phyloP scores from a whole-genome alignment of 2,888 invertebrate genomes.

The Pheosia tremula region DNA sequence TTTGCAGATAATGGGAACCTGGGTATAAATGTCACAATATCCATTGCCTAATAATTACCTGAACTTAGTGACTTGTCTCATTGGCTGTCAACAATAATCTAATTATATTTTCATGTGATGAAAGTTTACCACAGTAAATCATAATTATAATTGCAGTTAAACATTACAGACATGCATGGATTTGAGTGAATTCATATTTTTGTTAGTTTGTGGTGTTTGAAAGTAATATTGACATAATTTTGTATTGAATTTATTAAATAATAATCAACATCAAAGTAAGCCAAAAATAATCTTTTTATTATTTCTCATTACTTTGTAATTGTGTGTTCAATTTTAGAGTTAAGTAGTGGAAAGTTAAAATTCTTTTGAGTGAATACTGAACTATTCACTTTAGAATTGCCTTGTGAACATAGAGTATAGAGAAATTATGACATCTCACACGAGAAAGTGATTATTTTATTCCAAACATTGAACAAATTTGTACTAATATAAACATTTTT shows the following conservation, averaged over 20 bases:
- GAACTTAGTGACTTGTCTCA: constrained; percentile 37
- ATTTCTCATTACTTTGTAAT: constrained; percentile 63
- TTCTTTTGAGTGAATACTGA: constrained; percentile 53
- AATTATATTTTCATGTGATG: constrained; percentile 54
- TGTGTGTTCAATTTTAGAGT: constrained; percentile 77
- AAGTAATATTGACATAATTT: constrained; percentile 50
- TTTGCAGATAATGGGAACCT: constrained; percentile 99
- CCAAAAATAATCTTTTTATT: constrained; percentile 72
- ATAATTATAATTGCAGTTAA: constrained; percentile 24
- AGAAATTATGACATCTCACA: constrained; percentile 57
- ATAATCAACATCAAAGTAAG: constrained; percentile 67
- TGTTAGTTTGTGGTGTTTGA: constrained; percentile 48
- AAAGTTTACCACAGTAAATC: constrained; percentile 23
- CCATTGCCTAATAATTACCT: constrained; percentile 88
- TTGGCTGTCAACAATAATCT: constrained; percentile 51
- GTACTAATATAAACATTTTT: constrained; percentile 36
- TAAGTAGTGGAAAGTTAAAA: constrained; percentile 69
- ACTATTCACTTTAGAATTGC: constrained; percentile 54
- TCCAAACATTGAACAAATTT: constrained; percentile 77
- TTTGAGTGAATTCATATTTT: constrained; percentile 44
- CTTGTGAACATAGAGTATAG: constrained; percentile 59
- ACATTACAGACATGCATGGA: constrained; percentile 30
- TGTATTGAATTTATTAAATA: constrained; percentile 44
- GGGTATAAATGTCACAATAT: constrained; percentile 99
- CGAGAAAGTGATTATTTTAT: constrained; percentile 71